Evolutionary conservation across 2,113 vertebrate species (phyloP).

Genomic region (Tyto alba): DNA sequence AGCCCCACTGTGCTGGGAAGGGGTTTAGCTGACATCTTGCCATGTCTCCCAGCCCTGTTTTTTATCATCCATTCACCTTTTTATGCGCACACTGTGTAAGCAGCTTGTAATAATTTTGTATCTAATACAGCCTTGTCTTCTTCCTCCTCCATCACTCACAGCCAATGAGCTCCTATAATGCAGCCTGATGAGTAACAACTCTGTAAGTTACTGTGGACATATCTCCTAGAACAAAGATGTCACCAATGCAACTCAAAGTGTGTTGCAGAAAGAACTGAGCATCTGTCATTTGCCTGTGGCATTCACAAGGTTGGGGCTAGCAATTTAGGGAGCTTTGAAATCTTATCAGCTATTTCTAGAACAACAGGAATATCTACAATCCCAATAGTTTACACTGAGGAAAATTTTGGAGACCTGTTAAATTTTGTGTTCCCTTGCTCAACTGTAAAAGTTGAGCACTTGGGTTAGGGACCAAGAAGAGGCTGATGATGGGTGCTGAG

Average conservation of each 20-base stretch:
- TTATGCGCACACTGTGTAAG: not conserved
- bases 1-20: not conserved
- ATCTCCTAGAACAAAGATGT: not conserved
- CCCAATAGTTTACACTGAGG: not conserved
- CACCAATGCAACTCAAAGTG: not conserved
- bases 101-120: not conserved
- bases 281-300: not conserved
- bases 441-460: not conserved
- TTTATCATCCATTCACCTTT: not conserved
- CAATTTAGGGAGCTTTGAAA: not conserved
- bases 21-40: not conserved
- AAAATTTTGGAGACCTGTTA: rapidly evolving
- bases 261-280: not conserved
- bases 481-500: not conserved
- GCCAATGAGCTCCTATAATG: not conserved
- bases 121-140: not conserved
- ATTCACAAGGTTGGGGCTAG: not conserved
- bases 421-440: not conserved
- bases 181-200: not conserved
- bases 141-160: not conserved
- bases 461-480: not conserved
- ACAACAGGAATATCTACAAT: not conserved
- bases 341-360: not conserved
- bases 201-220: not conserved
- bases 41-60: not conserved